Evolutionary conservation across 2,888 invertebrate species (phyloP).

Genomic region (Epinotia brunnichana): DNA sequence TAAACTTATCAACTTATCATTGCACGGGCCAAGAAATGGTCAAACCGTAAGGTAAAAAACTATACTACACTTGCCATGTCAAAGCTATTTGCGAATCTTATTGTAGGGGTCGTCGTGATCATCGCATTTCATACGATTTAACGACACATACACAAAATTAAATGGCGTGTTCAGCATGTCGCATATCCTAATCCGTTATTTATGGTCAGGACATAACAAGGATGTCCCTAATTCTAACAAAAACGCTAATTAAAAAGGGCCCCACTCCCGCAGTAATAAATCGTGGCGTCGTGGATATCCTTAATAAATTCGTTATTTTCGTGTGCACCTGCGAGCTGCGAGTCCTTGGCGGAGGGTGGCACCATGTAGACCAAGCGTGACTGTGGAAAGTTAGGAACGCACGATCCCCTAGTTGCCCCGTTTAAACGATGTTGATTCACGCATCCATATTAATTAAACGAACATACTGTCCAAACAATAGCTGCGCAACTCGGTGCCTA

Average conservation of each 20-base stretch:
- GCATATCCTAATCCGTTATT: conserved; percentile 3
- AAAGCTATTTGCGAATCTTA: neutral
- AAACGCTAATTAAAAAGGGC: conserved; percentile 42
- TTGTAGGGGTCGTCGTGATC: neutral
- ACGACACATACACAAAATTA: neutral
- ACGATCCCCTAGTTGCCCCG: conserved; percentile 55
- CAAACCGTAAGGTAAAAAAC: conserved; percentile 12
- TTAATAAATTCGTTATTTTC: conserved; percentile 38
- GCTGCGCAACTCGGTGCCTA: conserved; percentile 46
- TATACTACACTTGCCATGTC: neutral
- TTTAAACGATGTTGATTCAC: conserved; percentile 60
- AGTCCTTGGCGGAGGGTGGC: conserved; percentile 54
- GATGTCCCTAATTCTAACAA: conserved; percentile 31
- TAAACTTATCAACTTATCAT: conserved; percentile 23
- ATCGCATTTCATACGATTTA: neutral
- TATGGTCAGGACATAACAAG: conserved; percentile 25
- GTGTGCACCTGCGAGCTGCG: conserved; percentile 61
- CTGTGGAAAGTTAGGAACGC: conserved; percentile 64
- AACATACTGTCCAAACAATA: conserved; percentile 56
- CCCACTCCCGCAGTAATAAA: conserved; percentile 32
- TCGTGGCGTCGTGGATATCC: conserved; percentile 30
- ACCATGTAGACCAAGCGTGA: conserved; percentile 59
- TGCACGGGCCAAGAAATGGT: conserved; percentile 6
- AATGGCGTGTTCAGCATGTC: neutral
- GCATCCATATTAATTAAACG: conserved; percentile 64